Base-by-base conservation (phyloP, 1,140 invertebrate genomes). In the Radopholus similis region DNA sequence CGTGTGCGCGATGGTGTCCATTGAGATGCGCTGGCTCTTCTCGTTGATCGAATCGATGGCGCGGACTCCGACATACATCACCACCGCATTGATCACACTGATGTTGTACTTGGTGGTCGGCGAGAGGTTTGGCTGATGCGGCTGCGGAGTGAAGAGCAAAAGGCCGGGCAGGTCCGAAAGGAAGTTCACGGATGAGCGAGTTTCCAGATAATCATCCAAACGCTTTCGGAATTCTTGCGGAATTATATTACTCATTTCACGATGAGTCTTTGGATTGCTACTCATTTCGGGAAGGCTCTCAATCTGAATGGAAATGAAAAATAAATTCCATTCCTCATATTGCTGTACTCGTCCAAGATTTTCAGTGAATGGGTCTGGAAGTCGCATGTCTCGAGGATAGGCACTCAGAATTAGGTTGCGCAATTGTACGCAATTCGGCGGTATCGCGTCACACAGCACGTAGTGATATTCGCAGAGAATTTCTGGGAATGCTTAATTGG, bases 401-500 rank as follows among this genome's bases (percentile, higher is more conserved):
- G 96, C 95, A 21, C 93, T 95, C 47, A 99, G 85, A 54, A 99
- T 95, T 8, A 99, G 85, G 83, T 99, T 99, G 40, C 95, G 88
- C 92, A 99, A 95, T 84, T 97, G 95, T 75, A 98, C 95, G 82
- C 95, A 98, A 83, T 98, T 98, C 0, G 94, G 91, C 69, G 95
- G 95, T 78, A 99, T 97, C 44, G 93, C 93, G 84, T 99, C 95
- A 83, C 95, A 97, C 84, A 99, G 96, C n/a, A 91, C 90, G 82
- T 97, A 97, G 82, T 98, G 93, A 83, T 97, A 98, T 80, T 99
- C 95, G 82, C 94, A 97, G 26, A 99, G 86, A 81, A 99, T 97
- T 83, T 99, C 96, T 0, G 9, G n/a, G 40, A 60, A 34, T 2
- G 11, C 23, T 0, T 21, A 62, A 62, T 23, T 21, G 15, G 0